Base-by-base conservation (phyloP, 2,888 invertebrate species). In the Rhamnusium bicolor region DNA sequence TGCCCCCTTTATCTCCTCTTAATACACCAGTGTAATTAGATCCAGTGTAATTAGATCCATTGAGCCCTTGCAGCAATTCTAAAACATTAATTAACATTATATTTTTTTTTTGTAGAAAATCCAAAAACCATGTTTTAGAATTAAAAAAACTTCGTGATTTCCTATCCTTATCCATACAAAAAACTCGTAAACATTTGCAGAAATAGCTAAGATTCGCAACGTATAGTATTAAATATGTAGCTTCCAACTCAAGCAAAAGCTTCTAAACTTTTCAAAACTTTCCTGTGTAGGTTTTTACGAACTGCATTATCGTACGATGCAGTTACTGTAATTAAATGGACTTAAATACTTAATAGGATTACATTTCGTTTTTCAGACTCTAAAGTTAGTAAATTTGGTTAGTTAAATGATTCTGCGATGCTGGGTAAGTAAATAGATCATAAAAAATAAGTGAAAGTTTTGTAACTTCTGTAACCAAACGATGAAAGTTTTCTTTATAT, bases 311-410 rank as follows among this genome's bases (percentile, higher is more conserved):
- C 53, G 53, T 14, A 21, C 40, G 49, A 21, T 70, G 65, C 49
- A 65, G 49, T 14, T 47, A 27, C 29, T 49, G 18, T 65, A 65
- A 70, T 63, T 70, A 65, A 65, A 65, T 65, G 46, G 56, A 27
- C 46, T 70, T 27, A 56, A 46, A 47, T 46, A 40, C 69, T 69
- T 61, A n/a, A 24, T 24, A 51, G 49, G 29, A 58, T 54, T 14
- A 16, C 29, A 70, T 19, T 70, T 70, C 47, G n/a, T 62, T 62
- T 62, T 32, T 32, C 24, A 18, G 14, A 46, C 46, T n/a, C 5
- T 24, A 10, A 29, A 54, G 60, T 21, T 70, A 0, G 46, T 46
- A 21, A 56, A 49, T 32, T 63, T 27, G 18, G 27, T 54, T 56
- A 56, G 63, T 61, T 46, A 16, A 54, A 53, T 51, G 53, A 14